Evolutionary conservation across 2,888 invertebrate genomes (phyloP).

Genomic region (Metellina segmentata): DNA sequence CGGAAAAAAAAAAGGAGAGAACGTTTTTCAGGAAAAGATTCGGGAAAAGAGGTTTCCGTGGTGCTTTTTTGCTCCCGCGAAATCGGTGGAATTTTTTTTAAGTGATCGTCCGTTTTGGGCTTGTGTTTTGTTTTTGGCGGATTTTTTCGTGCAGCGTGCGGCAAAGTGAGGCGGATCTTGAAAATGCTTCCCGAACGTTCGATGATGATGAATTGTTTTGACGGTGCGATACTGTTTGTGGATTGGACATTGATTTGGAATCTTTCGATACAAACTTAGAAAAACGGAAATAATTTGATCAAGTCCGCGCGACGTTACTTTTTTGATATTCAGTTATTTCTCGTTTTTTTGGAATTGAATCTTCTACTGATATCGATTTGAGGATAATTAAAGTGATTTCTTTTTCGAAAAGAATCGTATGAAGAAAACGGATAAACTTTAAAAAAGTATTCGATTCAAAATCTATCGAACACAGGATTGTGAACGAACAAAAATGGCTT

Average conservation of each 20-base stretch:
- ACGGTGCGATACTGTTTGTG: not conserved
- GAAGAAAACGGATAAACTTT: not conserved
- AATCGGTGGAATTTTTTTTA: not conserved
- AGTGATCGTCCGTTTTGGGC: conserved; percentile 26
- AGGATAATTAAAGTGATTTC: not conserved
- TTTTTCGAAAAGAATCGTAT: not conserved
- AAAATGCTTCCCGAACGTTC: not conserved
- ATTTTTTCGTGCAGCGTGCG: not conserved
- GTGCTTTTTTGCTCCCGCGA: conserved; percentile 13
- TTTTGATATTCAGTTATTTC: not conserved
- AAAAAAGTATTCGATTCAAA: not conserved
- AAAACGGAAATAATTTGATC: not conserved
- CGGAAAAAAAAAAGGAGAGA: conserved; percentile 50
- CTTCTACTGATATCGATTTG: not conserved
- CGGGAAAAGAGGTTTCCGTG: not conserved
- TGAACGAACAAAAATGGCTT: not conserved
- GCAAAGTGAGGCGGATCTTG: not conserved
- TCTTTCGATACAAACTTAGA: not conserved
- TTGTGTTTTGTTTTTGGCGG: not conserved
- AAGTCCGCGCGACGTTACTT: not conserved
- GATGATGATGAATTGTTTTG: not conserved
- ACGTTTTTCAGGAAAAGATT: not conserved
- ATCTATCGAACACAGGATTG: not conserved
- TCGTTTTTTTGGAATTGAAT: not conserved
- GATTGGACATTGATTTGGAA: not conserved